Evolutionary conservation across 2,113 vertebrate genomes (phyloP).

Genomic region (Sylvia atricapilla): DNA sequence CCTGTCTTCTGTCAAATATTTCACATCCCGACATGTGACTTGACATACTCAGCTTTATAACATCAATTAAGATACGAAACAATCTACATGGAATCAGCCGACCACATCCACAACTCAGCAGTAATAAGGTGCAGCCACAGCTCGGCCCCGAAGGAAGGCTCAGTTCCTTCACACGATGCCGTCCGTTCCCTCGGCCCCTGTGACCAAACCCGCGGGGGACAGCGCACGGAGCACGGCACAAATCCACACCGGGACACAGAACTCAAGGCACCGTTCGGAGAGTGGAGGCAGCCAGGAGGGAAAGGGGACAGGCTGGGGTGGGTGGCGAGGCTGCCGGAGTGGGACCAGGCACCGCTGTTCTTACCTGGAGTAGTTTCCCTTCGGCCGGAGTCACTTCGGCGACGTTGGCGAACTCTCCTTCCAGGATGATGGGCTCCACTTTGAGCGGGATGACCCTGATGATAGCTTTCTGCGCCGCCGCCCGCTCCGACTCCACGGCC

Average conservation of each 20-base stretch:
- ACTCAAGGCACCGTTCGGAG: rapidly evolving
- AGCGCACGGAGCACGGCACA: not conserved
- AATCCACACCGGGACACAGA: no score
- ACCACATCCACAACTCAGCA: not conserved
- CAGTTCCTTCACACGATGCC: not conserved
- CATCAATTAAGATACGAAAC: not conserved
- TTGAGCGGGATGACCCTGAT: constrained; percentile 90
- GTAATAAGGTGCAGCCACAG: not conserved
- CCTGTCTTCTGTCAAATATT: not conserved
- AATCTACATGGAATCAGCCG: not conserved
- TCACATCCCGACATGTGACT: not conserved
- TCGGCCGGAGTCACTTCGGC: constrained; percentile 85
- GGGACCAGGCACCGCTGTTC: not conserved
- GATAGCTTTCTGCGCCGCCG: constrained; percentile 82
- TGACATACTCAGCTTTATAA: not conserved
- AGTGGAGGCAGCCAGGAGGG: not conserved
- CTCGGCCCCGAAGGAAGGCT: not conserved
- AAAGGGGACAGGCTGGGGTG: rapidly evolving
- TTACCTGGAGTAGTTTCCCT: constrained; percentile 96
- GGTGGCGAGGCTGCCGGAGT: not conserved
- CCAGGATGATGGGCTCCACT: constrained; percentile 85
- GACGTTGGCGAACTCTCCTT: constrained; percentile 89
- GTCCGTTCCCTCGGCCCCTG: not conserved
- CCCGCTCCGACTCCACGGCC: constrained; percentile 80
- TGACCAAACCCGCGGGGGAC: not conserved